phyloP scores from a whole-genome alignment of 2,797 vertebrate genomes.

The Oreochromis mossambicus region DNA sequence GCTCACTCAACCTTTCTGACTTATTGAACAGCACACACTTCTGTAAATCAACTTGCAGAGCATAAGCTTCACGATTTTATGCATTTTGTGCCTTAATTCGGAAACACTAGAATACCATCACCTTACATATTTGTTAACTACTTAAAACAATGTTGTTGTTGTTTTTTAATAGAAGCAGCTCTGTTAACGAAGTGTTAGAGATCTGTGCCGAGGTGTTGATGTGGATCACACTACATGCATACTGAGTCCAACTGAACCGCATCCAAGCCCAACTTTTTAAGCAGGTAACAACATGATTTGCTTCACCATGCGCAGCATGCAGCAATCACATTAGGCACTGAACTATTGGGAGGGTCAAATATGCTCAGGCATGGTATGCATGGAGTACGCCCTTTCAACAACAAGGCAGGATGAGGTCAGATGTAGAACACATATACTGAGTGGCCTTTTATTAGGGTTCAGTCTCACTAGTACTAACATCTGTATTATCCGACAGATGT shows the following conservation, averaged over 20 bases:
- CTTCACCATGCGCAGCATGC: background rate
- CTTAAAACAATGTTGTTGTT: background rate
- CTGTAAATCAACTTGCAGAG: background rate
- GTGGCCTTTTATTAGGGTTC: background rate
- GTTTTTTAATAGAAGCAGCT: background rate
- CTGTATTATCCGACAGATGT: background rate
- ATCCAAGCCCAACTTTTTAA: background rate
- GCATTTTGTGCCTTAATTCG: background rate
- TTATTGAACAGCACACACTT: background rate
- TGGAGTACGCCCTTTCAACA: background rate
- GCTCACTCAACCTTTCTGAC: background rate
- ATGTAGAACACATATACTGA: background rate
- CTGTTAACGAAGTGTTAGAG: background rate
- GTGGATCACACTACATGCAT: background rate
- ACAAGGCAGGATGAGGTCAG: background rate
- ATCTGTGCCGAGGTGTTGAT: background rate
- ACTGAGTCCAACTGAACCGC: background rate
- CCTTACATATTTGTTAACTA: background rate
- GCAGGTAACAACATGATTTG: background rate
- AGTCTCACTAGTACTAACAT: background rate
- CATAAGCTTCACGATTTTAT: background rate
- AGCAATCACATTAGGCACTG: background rate
- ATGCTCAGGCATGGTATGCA: background rate
- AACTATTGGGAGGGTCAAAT: background rate
- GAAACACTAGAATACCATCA: background rate